Conservation (phyloP, 1,140 invertebrate species). For the Pogonomyrmex californicus region DNA sequence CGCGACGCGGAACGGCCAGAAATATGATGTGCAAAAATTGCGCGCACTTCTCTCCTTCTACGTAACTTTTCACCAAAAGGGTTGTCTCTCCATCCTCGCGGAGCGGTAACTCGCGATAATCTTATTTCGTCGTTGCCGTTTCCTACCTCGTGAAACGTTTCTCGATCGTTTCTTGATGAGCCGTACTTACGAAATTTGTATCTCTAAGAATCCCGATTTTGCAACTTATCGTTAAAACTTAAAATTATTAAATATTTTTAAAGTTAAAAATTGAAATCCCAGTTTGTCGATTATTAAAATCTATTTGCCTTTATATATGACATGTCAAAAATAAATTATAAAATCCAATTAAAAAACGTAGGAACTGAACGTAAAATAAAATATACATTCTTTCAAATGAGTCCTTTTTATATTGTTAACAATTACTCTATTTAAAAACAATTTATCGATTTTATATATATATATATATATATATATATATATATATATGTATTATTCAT, state of each 20-base stretch:
- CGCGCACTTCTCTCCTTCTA: not conserved
- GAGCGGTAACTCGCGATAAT: slow-evolving; percentile 10
- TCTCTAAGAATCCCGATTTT: not conserved
- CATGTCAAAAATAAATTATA: not conserved
- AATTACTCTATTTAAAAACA: not conserved
- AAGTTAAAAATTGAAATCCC: not conserved
- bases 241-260: not conserved
- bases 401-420: not conserved
- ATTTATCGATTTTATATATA: not conserved
- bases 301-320: not conserved
- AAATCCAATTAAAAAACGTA: not conserved
- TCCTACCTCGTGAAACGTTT: not conserved
- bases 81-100: not conserved
- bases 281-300: not conserved
- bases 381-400: not conserved
- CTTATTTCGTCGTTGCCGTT: slow-evolving; percentile 6
- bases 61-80: not conserved
- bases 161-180: not conserved
- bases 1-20: not conserved
- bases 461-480: no score
- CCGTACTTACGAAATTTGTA: not conserved
- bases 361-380: not conserved
- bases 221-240: not conserved
- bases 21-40: slow-evolving; percentile 38
- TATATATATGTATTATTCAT: no score